A percentile compares a stretch with the other conserved stretches of the same genome.
Evolutionary conservation across 2,888 invertebrate species (phyloP).

Genomic region (Plagodis pulveraria): DNA sequence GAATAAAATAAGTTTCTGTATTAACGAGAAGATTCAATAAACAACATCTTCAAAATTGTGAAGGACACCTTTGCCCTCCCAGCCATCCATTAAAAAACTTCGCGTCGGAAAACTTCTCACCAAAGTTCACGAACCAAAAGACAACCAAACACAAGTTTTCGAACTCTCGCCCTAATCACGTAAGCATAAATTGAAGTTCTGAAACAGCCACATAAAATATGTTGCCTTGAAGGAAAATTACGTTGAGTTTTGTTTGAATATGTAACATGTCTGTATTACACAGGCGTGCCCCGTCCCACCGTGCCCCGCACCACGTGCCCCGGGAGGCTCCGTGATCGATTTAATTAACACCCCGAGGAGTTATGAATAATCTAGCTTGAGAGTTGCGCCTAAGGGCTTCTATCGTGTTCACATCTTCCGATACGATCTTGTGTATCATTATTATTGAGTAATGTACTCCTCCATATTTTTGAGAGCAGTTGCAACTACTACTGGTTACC

Average conservation of each 20-base stretch:
- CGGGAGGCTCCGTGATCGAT: slow-evolving; percentile 26
- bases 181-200: no score
- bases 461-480: not conserved
- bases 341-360: slow-evolving; percentile 27
- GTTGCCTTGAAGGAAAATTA: slow-evolving; percentile 15
- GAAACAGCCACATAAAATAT: slow-evolving; percentile 9
- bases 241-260: slow-evolving; percentile 8
- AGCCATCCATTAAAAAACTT: no score
- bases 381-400: slow-evolving; percentile 5
- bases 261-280: slow-evolving; percentile 1
- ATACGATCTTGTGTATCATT: slow-evolving; percentile 1
- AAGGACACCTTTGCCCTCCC: no score
- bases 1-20: no score
- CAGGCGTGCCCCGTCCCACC: not conserved
- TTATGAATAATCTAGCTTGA: slow-evolving; percentile 33
- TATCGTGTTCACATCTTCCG: slow-evolving; percentile 1
- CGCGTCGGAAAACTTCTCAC: no score
- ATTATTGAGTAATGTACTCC: no score
- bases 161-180: no score
- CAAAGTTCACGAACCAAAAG: no score
- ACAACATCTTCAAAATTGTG: no score
- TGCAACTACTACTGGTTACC: no score
- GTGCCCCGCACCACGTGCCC: not conserved
- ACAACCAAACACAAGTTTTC: no score
- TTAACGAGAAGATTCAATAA: no score